These are phyloP conservation scores for Tethya wilhelma DNA, from an alignment of 37 sponge, comb jelly and placozoan species.

Conservation along the genomic window DNA sequence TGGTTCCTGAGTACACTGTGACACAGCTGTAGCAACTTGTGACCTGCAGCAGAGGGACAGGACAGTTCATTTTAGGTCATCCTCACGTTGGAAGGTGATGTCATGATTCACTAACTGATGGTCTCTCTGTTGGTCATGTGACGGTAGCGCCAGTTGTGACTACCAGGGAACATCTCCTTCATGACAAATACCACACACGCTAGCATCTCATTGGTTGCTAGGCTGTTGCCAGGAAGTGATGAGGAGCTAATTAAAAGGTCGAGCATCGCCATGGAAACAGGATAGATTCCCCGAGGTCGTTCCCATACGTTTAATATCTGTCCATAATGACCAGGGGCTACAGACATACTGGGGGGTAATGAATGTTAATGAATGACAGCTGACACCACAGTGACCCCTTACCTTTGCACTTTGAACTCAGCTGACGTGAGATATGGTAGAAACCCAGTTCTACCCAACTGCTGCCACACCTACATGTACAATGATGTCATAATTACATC, in stretches of 20 bases:
- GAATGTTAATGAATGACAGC: not conserved
- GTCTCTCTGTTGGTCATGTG: constrained; percentile 22
- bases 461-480: constrained; percentile 43
- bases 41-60: not conserved
- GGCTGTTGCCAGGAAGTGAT: not conserved
- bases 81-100: not conserved
- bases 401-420: constrained; percentile 13
- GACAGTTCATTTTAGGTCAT: not conserved
- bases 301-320: constrained; percentile 71
- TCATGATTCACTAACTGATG: constrained; percentile 50
- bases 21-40: constrained; percentile 46
- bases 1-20: constrained; percentile 20
- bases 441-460: constrained; percentile 62
- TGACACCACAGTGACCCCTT: not conserved
- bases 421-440: constrained; percentile 45
- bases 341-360: constrained; percentile 38
- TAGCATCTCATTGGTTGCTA: constrained; percentile 34
- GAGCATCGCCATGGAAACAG: constrained; percentile 80
- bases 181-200: constrained; percentile 63
- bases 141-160: constrained; percentile 73
- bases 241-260: constrained; percentile 43
- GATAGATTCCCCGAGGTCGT: constrained; percentile 63
- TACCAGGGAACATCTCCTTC: constrained; percentile 56
- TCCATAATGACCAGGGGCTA: constrained; percentile 80
- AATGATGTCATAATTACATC: not conserved